Percentiles rank a stretch among this genome's conserved stretches.
phyloP scores from a whole-genome alignment of 1,140 invertebrate species.

The Drosophila baimaii region DNA sequence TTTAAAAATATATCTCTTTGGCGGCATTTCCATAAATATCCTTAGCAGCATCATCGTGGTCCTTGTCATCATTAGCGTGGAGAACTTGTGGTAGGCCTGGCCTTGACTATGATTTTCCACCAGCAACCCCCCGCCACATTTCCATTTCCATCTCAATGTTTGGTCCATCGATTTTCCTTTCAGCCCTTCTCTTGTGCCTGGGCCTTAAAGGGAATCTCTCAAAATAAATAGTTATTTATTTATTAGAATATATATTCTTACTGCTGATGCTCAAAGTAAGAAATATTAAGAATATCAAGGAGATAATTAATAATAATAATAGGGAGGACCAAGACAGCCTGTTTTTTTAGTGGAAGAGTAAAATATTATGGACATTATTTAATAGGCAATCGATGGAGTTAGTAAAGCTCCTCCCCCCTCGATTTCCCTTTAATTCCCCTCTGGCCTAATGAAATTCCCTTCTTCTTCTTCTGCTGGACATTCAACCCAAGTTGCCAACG shows the following conservation, averaged over 20 bases:
- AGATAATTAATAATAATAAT: too few relatives aligned
- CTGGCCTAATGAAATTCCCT: conserved; percentile 22
- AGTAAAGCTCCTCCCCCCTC: background rate
- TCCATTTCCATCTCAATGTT: conserved; percentile 10
- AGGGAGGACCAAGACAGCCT: background rate
- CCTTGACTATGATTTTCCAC: conserved; percentile 40
- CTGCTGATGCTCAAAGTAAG: too few relatives aligned
- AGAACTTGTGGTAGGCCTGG: conserved; percentile 44
- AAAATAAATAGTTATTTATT: too few relatives aligned
- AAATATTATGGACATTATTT: background rate
- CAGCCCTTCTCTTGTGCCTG: too few relatives aligned
- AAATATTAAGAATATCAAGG: too few relatives aligned
- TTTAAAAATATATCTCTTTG: conserved; percentile 67
- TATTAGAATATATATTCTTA: too few relatives aligned
- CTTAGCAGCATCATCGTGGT: conserved; percentile 1
- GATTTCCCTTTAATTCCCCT: background rate
- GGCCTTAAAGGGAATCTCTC: conserved; percentile 19
- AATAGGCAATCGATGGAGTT: conserved; percentile 4
- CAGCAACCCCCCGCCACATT: background rate
- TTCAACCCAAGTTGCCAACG: conserved; percentile 12
- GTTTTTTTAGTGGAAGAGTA: too few relatives aligned
- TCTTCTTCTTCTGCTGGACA: conserved; percentile 21
- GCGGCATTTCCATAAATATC: conserved; percentile 42
- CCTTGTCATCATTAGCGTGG: background rate
- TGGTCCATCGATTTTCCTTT: conserved; percentile 29